These are phyloP conservation scores for Embidobia sp. DNA, from an alignment of 2,888 invertebrate genomes.

Conservation along the genomic window DNA sequence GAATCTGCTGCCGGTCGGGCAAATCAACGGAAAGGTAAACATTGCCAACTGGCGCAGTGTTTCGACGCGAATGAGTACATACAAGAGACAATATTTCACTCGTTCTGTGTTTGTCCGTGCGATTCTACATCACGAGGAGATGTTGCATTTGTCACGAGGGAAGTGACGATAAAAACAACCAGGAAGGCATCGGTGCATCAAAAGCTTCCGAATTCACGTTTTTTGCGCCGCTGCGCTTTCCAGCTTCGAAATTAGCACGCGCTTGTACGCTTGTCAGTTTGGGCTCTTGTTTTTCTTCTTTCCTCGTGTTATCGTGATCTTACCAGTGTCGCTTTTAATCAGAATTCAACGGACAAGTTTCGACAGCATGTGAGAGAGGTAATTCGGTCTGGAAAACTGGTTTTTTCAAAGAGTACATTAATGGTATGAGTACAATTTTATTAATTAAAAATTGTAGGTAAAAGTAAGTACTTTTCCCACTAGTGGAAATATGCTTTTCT, in stretches of 20 bases:
- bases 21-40: conserved; percentile 67
- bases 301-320: background rate
- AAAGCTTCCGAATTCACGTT: conserved; percentile 39
- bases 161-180: conserved; percentile 53
- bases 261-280: background rate
- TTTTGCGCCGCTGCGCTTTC: conserved; percentile 10
- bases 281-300: background rate
- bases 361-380: too few species aligned
- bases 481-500: too few species aligned
- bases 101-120: conserved; percentile 54
- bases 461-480: too few species aligned
- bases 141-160: conserved; percentile 57
- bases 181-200: conserved; percentile 25
- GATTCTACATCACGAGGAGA: conserved; percentile 43
- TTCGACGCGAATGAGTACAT: conserved; percentile 55
- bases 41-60: conserved; percentile 63
- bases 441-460: too few species aligned
- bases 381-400: too few species aligned
- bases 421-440: too few species aligned
- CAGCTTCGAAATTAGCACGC: conserved; percentile 10
- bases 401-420: too few species aligned
- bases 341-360: too few species aligned
- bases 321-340: too few species aligned
- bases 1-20: conserved; percentile 61
- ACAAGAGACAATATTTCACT: conserved; percentile 66